Evolutionary conservation across 2,888 invertebrate genomes (phyloP).

Genomic region (Ochropacha duplaris): DNA sequence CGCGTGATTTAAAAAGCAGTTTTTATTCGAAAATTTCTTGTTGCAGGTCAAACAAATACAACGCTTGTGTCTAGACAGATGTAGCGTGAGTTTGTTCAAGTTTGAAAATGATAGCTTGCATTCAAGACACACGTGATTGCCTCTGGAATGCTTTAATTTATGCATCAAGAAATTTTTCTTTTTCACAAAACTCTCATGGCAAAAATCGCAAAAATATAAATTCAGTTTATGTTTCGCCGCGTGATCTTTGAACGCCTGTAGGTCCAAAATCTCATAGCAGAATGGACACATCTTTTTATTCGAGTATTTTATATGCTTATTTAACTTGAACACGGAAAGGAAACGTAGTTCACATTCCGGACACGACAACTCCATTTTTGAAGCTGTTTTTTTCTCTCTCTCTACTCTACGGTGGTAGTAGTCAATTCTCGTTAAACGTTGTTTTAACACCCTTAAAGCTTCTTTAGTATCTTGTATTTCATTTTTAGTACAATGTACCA

Average conservation of each 20-base stretch:
- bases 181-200: slow-evolving; percentile 34
- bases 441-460: slow-evolving; percentile 21
- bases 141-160: slow-evolving; percentile 19
- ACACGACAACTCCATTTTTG: slow-evolving; percentile 29
- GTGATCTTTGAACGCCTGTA: slow-evolving; percentile 28
- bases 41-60: slow-evolving; percentile 39
- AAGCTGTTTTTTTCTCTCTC: slow-evolving; percentile 5
- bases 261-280: slow-evolving; percentile 36
- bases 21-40: slow-evolving; percentile 36
- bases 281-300: slow-evolving; percentile 39
- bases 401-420: slow-evolving; percentile 11
- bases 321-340: slow-evolving; percentile 26
- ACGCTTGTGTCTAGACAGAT: slow-evolving; percentile 37
- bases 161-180: slow-evolving; percentile 25
- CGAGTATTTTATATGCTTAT: slow-evolving; percentile 40
- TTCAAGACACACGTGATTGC: slow-evolving; percentile 33
- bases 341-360: slow-evolving; percentile 40
- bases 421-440: slow-evolving; percentile 5
- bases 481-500: slow-evolving; percentile 15
- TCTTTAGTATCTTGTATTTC: slow-evolving; percentile 23
- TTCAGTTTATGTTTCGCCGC: slow-evolving; percentile 26
- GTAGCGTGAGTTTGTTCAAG: slow-evolving; percentile 25
- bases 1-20: slow-evolving; percentile 42
- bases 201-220: slow-evolving; percentile 35
- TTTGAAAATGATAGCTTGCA: slow-evolving; percentile 41